Conservation (phyloP, 2,888 invertebrate genomes). For the Philereme vetulata region DNA sequence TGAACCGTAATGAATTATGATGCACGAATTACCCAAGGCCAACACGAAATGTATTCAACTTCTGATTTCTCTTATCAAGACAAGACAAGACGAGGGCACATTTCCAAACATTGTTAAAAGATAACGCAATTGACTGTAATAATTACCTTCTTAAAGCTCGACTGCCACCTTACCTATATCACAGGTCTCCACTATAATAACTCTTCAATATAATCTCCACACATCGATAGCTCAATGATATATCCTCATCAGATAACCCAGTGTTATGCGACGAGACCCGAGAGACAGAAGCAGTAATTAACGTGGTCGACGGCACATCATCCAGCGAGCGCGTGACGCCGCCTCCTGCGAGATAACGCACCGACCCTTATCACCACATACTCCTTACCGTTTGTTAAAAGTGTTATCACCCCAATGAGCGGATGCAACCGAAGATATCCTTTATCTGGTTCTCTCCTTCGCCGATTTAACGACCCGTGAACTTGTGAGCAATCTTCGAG, state of each 20-base stretch:
- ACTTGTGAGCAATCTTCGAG: slow-evolving; percentile 68
- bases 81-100: background rate
- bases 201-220: slow-evolving; percentile 40
- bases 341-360: slow-evolving; percentile 63
- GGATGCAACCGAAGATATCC: slow-evolving; percentile 67
- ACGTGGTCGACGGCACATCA: slow-evolving; percentile 51
- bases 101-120: slow-evolving; percentile 15
- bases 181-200: too few species aligned
- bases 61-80: background rate
- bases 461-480: slow-evolving; percentile 77
- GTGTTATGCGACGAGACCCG: slow-evolving; percentile 40
- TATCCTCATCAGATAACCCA: slow-evolving; percentile 53
- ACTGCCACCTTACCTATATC: slow-evolving; percentile 35
- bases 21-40: too few species aligned
- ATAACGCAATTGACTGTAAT: slow-evolving; percentile 19
- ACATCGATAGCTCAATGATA: slow-evolving; percentile 44
- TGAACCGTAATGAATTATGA: too few species aligned
- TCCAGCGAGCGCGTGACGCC: slow-evolving; percentile 43
- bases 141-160: slow-evolving; percentile 29
- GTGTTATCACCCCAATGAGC: slow-evolving; percentile 79
- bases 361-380: slow-evolving; percentile 75
- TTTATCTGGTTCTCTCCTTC: slow-evolving; percentile 64
- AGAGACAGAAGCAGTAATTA: slow-evolving; percentile 53
- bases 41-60: background rate
- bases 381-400: slow-evolving; percentile 82